A percentile compares a stretch with the other conserved stretches of the same genome.
phyloP scores from a whole-genome alignment of 2,888 invertebrate genomes.

The Phrixothrix hirtus region DNA sequence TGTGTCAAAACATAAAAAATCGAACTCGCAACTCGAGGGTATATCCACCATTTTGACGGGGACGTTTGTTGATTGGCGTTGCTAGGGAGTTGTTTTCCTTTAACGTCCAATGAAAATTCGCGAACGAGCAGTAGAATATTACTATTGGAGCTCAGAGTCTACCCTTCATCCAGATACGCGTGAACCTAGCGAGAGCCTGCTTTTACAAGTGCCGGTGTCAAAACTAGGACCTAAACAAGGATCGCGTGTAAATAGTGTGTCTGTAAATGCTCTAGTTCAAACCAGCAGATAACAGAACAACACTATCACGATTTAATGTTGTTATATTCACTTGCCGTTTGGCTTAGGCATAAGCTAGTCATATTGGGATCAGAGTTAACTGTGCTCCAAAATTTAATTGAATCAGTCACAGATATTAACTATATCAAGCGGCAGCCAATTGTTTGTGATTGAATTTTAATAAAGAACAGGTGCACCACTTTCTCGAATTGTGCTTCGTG shows the following conservation, averaged over 20 bases:
- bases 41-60: slow-evolving; percentile 54
- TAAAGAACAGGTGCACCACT: slow-evolving; percentile 35
- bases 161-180: slow-evolving; percentile 39
- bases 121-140: slow-evolving; percentile 44
- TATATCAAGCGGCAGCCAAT: slow-evolving; percentile 55
- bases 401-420: slow-evolving; percentile 59
- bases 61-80: slow-evolving; percentile 53
- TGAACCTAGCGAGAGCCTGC: slow-evolving; percentile 50
- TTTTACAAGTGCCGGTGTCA: slow-evolving; percentile 50
- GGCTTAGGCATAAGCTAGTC: slow-evolving; percentile 58
- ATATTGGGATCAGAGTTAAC: slow-evolving; percentile 56
- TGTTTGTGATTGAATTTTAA: slow-evolving; percentile 50
- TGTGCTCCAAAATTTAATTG: slow-evolving; percentile 57
- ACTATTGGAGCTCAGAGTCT: slow-evolving; percentile 44
- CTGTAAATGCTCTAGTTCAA: slow-evolving; percentile 41
- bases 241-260: slow-evolving; percentile 17
- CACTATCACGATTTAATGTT: slow-evolving; percentile 59
- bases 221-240: slow-evolving; percentile 27
- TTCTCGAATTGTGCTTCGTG: slow-evolving; percentile 19
- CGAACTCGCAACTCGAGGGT: slow-evolving; percentile 52
- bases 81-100: slow-evolving; percentile 53
- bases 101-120: slow-evolving; percentile 49
- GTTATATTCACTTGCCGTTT: slow-evolving; percentile 59
- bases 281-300: slow-evolving; percentile 55
- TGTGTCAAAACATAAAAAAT: slow-evolving; percentile 56